Conservation (phyloP, 2,888 invertebrate genomes). For the Zhuqinia jingwanae region DNA sequence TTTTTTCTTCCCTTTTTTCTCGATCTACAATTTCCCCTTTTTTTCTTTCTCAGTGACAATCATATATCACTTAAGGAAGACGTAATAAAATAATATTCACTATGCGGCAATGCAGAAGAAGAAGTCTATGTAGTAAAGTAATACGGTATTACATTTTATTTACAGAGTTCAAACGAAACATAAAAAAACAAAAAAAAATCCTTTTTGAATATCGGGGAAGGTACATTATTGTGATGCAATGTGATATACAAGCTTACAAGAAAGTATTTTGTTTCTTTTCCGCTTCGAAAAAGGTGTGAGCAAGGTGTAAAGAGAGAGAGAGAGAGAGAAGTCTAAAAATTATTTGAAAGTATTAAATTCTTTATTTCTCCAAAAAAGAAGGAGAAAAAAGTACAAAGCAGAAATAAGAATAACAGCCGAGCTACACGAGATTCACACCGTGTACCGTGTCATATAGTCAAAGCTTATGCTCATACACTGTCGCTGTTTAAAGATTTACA, state of each 20-base stretch:
- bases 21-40: neutral
- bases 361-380: neutral
- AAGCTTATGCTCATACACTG: no score
- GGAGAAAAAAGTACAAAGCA: no score
- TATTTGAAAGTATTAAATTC: constrained; percentile 21
- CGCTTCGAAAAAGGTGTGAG: neutral
- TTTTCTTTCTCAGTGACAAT: neutral
- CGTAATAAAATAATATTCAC: neutral
- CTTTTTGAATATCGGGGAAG: no score
- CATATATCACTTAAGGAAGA: constrained; percentile 34
- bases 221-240: no score
- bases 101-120: neutral
- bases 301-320: neutral
- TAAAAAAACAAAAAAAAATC: no score
- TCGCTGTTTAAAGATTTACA: constrained; percentile 11
- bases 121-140: no score
- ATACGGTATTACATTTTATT: neutral
- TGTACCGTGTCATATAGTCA: neutral
- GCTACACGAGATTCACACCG: neutral
- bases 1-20: constrained; percentile 20
- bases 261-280: constrained; percentile 22
- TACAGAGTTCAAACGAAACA: neutral
- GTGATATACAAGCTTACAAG: neutral
- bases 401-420: no score
- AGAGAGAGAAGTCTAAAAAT: neutral